Evolutionary conservation across 2,888 invertebrate species (phyloP).

Genomic region (Apamea sordens): DNA sequence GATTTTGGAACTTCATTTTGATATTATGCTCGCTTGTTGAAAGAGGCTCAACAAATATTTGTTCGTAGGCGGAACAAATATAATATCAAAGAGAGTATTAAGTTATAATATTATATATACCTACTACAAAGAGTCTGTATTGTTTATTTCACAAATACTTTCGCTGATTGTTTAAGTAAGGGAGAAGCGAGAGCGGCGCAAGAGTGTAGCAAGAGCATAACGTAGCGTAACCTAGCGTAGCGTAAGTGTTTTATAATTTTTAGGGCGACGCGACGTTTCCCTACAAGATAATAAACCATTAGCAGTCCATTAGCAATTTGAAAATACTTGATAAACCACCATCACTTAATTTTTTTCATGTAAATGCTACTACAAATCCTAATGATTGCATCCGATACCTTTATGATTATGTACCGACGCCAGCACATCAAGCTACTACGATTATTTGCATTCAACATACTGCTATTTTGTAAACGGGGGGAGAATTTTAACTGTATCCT

Average conservation of each 20-base stretch:
- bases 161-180: no score
- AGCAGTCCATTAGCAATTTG: not conserved
- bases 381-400: no score
- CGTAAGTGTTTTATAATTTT: not conserved
- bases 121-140: constrained; percentile 3
- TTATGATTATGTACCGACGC: no score
- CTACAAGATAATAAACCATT: not conserved
- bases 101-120: not conserved
- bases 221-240: no score
- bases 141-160: not conserved
- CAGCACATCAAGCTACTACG: no score
- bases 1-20: not conserved
- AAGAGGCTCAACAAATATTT: constrained; percentile 15
- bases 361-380: not conserved
- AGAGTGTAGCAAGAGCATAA: not conserved
- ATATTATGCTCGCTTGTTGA: not conserved
- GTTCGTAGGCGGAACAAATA: constrained; percentile 5
- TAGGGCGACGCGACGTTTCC: not conserved
- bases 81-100: constrained; percentile 5
- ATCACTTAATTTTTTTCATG: not conserved
- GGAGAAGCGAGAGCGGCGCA: not conserved
- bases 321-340: not conserved
- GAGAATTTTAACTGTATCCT: no score
- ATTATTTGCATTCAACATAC: no score
- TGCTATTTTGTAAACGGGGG: no score